These are phyloP conservation scores for Python bivittatus DNA, from an alignment of 2,113 vertebrate species.

Conservation along the genomic window DNA sequence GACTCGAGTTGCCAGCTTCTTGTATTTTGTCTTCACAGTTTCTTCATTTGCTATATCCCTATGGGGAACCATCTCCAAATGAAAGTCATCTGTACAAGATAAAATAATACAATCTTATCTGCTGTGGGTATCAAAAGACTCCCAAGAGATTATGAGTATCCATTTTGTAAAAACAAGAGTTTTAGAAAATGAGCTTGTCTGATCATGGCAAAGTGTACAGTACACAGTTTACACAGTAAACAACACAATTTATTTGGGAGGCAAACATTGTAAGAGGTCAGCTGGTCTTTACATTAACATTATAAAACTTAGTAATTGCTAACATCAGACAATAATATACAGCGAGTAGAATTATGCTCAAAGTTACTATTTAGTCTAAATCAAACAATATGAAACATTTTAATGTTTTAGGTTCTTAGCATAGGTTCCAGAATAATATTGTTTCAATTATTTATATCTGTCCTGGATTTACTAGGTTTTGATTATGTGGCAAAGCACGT, in stretches of 20 bases:
- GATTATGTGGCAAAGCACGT: background rate
- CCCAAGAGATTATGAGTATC: background rate
- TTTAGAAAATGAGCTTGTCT: background rate
- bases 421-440: background rate
- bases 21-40: constrained; percentile 81
- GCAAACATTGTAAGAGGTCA: background rate
- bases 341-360: background rate
- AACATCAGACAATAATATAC: background rate
- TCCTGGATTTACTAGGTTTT: background rate
- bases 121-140: background rate
- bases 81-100: constrained; percentile 79
- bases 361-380: background rate
- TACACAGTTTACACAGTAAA: background rate
- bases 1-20: constrained; percentile 79
- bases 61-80: constrained; percentile 85
- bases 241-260: background rate
- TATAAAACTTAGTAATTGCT: background rate
- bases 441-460: background rate
- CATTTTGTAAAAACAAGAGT: background rate
- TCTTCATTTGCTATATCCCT: constrained; percentile 80
- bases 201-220: background rate
- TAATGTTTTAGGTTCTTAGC: background rate
- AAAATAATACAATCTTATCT: constrained; percentile 31
- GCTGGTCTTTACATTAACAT: background rate
- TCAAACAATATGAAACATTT: background rate